Evolutionary conservation across 2,888 invertebrate species (phyloP), one percentile per base, ranked within the genome.

Genomic region (Trichacis sp.): DNA sequence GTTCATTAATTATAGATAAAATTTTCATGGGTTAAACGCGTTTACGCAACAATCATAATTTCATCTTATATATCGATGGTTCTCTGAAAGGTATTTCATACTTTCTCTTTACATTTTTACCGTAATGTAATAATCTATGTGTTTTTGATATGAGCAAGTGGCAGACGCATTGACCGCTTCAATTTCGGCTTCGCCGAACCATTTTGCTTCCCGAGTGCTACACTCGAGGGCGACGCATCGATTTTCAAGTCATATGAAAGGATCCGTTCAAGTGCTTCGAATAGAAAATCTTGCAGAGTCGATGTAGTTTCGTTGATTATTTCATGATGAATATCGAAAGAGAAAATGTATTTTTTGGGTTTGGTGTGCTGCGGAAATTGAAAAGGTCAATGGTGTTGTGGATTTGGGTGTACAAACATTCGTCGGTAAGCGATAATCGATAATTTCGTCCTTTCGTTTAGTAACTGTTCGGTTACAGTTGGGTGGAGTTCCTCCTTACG

Each of bases 61-160:
- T 45, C 20, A 38, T 54, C 45, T 33, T 49, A 20, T 17, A 9
- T n/a, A 33, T 33, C 8, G 33, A 33, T 33, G 9, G 48, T 60
- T 29, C 43, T 24, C 47, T 40, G 47, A 36, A 52, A 52, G 20
- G 30, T 45, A 18, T 45, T n/a, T 15, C 45, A 54, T 55, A 61
- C 54, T 55, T 52, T 64, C 60, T 51, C 49, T 50, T 53, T 56
- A 57, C 53, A 63, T 42, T 49, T 29, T 29, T 49, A 59, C 20
- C 30, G 33, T 59, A 33, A 45, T 50, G 30, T 20, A 63, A 60
- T 52, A 50, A 24, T 38, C 48, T 62, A 56, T 48, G 15, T 51
- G 36, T 63, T 68, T 73, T 77, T 80, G 80, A 80, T 80, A 80
- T 80, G 80, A 80, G 80, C 78, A 78, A 78, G 76, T 79, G 74